Conservation (phyloP, 2,113 vertebrate genomes). For the Sakesphorus luctuosus region DNA sequence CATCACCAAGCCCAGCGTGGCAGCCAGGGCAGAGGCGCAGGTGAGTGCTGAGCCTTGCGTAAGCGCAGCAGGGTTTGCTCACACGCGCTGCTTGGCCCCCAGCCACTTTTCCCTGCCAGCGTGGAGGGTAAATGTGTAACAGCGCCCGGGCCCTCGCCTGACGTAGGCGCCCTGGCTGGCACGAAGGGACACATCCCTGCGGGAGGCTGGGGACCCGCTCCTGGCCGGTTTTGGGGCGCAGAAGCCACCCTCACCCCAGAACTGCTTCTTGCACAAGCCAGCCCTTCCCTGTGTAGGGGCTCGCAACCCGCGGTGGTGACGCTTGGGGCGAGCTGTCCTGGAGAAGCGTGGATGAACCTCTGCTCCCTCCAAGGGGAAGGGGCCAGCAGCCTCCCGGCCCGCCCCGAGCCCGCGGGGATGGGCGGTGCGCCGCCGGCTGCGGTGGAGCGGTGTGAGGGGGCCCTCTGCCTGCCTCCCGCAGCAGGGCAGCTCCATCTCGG, state of each 20-base stretch:
- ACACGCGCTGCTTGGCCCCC: background rate
- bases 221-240: background rate
- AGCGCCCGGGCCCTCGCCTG: accelerated
- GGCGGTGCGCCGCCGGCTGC: background rate
- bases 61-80: background rate
- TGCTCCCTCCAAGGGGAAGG: accelerated
- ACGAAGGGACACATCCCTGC: background rate
- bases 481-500: background rate
- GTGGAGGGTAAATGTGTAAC: background rate
- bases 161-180: accelerated
- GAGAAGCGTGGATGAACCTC: accelerated
- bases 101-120: background rate
- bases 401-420: accelerated
- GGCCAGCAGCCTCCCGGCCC: background rate
- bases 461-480: slow-evolving; percentile 22
- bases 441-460: background rate
- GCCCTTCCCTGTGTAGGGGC: background rate
- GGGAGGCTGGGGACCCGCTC: background rate
- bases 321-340: too few relatives aligned
- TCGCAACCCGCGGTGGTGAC: background rate
- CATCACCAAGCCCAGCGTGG: background rate
- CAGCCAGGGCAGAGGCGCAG: background rate
- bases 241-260: background rate
- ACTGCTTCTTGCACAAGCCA: background rate
- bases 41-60: accelerated